Percentiles rank a stretch among this genome's conserved stretches.
These are phyloP conservation scores for Aphidoletes aphidimyza DNA, from an alignment of 2,888 invertebrate species.

Conservation along the genomic window DNA sequence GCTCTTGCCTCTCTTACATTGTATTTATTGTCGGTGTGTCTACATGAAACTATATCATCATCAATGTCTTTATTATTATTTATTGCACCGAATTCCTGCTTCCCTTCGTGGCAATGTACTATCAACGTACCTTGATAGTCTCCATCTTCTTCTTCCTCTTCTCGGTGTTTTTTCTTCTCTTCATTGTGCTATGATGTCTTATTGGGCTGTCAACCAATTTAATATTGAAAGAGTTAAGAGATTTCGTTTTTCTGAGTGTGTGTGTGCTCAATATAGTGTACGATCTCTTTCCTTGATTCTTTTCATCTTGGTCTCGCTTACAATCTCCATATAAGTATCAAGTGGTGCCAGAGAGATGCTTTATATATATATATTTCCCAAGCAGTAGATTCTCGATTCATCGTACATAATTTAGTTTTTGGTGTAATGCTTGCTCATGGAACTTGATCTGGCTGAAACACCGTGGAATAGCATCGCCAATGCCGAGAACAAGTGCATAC, in stretches of 20 bases:
- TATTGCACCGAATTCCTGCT: neutral
- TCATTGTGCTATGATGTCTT: slow-evolving; percentile 34
- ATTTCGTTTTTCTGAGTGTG: neutral
- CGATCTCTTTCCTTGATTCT: too few relatives aligned
- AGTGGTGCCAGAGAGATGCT: slow-evolving; percentile 20
- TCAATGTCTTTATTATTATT: slow-evolving; percentile 51
- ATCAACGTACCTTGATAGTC: slow-evolving; percentile 28
- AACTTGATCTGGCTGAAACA: neutral
- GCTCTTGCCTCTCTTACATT: neutral
- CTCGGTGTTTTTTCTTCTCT: too few relatives aligned
- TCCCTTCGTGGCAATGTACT: neutral
- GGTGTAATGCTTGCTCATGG: neutral
- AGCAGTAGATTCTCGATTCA: neutral
- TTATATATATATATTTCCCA: neutral
- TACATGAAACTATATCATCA: slow-evolving; percentile 41
- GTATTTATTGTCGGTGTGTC: neutral
- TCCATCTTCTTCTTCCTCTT: too few relatives aligned
- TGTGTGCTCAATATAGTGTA: too few relatives aligned
- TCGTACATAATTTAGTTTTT: slow-evolving; percentile 36
- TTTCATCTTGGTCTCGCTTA: too few relatives aligned
- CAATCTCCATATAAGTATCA: neutral
- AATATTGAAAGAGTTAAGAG: slow-evolving; percentile 34
- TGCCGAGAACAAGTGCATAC: neutral
- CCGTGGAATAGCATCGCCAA: neutral
- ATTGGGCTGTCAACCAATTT: slow-evolving; percentile 46